These are phyloP conservation scores for Typhlichthys subterraneus DNA, from an alignment of 2,797 vertebrate genomes.

Conservation along the genomic window DNA sequence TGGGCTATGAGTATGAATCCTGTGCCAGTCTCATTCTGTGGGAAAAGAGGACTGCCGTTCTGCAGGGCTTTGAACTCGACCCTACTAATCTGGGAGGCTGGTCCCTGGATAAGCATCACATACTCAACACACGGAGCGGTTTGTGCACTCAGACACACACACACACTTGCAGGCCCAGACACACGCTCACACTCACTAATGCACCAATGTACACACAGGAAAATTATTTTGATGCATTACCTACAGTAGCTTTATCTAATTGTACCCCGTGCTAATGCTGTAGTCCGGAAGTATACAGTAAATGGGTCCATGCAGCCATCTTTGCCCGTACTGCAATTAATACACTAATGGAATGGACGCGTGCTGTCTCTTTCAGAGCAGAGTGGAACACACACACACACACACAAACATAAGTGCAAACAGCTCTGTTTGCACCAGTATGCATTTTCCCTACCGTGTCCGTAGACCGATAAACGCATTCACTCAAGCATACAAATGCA, in stretches of 20 bases:
- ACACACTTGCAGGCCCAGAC: background rate
- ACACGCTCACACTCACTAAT: background rate
- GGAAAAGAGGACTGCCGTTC: slow-evolving; percentile 93
- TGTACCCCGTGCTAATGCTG: slow-evolving; percentile 10
- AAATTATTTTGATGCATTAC: slow-evolving; percentile 8
- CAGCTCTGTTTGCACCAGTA: background rate
- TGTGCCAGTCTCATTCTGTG: slow-evolving; percentile 95
- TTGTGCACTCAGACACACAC: slow-evolving; percentile 45
- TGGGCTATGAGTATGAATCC: slow-evolving; percentile 97
- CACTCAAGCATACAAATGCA: background rate
- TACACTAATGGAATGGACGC: slow-evolving; percentile 35
- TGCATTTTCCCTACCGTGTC: background rate
- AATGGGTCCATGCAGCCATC: slow-evolving; percentile 21
- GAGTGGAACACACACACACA: slow-evolving; percentile 2
- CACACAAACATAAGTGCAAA: slow-evolving; percentile 7
- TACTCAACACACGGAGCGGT: slow-evolving; percentile 95
- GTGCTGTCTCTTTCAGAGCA: slow-evolving; percentile 7
- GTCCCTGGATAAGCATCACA: slow-evolving; percentile 96
- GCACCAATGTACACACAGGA: background rate
- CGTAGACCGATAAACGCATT: background rate
- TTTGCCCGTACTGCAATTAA: slow-evolving; percentile 38
- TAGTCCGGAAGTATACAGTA: slow-evolving; percentile 17
- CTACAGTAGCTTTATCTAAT: slow-evolving; percentile 21
- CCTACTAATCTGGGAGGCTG: slow-evolving; percentile 94
- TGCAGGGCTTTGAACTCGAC: slow-evolving; percentile 96